These are phyloP conservation scores for Spilarctia lutea DNA, from an alignment of 2,888 invertebrate genomes.

Conservation along the genomic window DNA sequence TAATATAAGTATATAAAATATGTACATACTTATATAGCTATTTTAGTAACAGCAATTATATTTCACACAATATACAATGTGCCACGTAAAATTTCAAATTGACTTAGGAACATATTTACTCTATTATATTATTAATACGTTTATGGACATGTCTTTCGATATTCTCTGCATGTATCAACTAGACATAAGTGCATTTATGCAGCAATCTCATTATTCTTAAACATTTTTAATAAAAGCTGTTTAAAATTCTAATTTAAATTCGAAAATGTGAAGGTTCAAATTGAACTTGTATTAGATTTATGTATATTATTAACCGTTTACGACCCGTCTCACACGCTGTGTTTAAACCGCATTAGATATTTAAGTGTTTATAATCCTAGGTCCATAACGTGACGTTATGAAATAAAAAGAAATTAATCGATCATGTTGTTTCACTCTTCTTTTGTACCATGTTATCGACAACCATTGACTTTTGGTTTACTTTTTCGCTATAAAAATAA, in stretches of 20 bases:
- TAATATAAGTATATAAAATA: no score
- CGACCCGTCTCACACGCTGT: not conserved
- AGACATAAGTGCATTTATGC: not conserved
- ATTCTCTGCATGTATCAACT: no score
- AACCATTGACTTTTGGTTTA: slow-evolving; percentile 24
- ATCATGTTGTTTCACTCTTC: slow-evolving; percentile 49
- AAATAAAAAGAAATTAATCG: slow-evolving; percentile 54
- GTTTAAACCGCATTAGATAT: not conserved
- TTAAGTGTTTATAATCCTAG: slow-evolving; percentile 23
- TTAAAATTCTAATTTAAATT: not conserved
- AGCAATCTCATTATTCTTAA: not conserved
- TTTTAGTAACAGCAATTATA: not conserved
- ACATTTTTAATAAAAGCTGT: not conserved
- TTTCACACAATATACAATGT: not conserved
- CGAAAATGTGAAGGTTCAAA: not conserved
- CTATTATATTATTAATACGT: not conserved
- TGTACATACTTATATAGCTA: no score
- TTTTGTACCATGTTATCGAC: slow-evolving; percentile 41
- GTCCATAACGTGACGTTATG: slow-evolving; percentile 51
- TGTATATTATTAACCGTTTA: not conserved
- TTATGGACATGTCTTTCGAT: not conserved
- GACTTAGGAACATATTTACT: not conserved
- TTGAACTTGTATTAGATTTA: not conserved
- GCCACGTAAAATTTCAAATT: not conserved
- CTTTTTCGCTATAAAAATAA: slow-evolving; percentile 32